Conservation (phyloP, 2,888 invertebrate species). For the Schrankia costaestrigalis region DNA sequence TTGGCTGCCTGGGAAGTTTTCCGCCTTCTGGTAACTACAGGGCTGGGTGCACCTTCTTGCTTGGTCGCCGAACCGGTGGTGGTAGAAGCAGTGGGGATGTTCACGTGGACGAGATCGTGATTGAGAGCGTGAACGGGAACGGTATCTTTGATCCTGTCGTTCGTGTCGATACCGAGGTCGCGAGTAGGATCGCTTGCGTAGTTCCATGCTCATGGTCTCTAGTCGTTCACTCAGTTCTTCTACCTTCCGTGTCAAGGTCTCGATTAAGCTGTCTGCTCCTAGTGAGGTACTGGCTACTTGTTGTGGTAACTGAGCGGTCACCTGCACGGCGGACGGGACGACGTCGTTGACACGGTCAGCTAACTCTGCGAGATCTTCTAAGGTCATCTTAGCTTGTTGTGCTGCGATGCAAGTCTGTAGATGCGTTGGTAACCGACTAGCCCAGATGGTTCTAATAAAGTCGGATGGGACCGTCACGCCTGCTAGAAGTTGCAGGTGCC, state of each 20-base stretch:
- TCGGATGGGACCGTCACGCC: background rate
- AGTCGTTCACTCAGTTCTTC: background rate
- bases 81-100: background rate
- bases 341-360: conserved; percentile 1
- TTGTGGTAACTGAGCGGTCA: no score
- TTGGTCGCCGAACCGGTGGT: background rate
- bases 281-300: no score
- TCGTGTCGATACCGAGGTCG: no score
- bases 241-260: background rate
- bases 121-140: background rate
- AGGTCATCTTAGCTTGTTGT: background rate
- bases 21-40: conserved; percentile 2
- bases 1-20: conserved; percentile 6
- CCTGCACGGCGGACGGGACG: background rate
- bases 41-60: background rate
- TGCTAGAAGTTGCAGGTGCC: conserved; percentile 8
- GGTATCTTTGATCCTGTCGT: background rate
- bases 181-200: background rate
- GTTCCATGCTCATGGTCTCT: background rate
- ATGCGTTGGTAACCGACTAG: background rate
- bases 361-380: background rate
- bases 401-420: background rate
- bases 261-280: background rate
- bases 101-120: background rate
- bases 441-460: conserved; percentile 1